Evolutionary conservation across 53 echinoderm and acorn worm genomes (phyloP), one percentile per base, ranked within the genome.

Genomic region (Zoroaster sp.): DNA sequence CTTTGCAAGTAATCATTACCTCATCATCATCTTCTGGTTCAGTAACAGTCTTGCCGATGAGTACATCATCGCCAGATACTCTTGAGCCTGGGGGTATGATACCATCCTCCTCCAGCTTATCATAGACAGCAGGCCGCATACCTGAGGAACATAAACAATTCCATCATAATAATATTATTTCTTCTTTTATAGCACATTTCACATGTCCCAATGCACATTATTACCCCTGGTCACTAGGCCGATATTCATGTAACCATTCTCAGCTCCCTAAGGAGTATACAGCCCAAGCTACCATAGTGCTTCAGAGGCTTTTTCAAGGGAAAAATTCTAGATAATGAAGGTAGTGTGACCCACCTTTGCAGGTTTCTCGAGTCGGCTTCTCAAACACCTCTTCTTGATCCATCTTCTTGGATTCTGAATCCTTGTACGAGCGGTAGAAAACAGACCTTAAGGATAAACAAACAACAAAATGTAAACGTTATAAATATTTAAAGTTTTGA

Each of bases 391-490:
- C 95, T 21, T 97, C 97, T 42, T 92, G 92, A 35, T 97, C 97
- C 71, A 92, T 80, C 55, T 95, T 90, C 83, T 95, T 95, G 0
- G 97, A 92, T 54, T 97, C 97, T 20, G 93, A 90, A 70, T 97
- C 97, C 44, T 94, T 95, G 93, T 97, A 97, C 0, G 97, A 95
- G 13, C 97, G 97, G 89, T 97, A 97, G 90, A 97, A 97, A 14
- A 97, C 95, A 77, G 96, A 96, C 87, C 96, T 96, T 54, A 7
- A 31, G 23, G 18, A 81, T 4, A 83, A 46, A 85, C 30, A 11
- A 34, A 20, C 4, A 86, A 42, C 30, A 13, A 17, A 44, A 74
- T 25, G 23, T 17, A 4, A 74, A 8, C 9, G 18, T 25, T n/a
- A 73, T 15, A 39, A 4, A 40, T 3, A 14, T 65, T 53, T 18